Base-by-base conservation (phyloP, 2,797 vertebrate genomes). In the Lateolabrax maculatus region DNA sequence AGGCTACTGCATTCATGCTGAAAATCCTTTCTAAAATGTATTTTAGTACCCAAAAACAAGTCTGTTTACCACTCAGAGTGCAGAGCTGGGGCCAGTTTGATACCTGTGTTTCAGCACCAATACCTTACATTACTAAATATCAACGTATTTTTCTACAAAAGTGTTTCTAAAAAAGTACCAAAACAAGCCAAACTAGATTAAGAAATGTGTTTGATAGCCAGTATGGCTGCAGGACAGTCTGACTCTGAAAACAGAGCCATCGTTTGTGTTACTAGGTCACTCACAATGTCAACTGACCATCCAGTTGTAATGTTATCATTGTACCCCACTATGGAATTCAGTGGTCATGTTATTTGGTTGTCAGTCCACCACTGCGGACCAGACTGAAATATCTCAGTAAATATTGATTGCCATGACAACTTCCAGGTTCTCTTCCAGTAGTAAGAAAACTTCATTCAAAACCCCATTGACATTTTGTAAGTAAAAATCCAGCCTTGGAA, bases 11-110 rank as follows among this genome's bases (percentile, higher is more conserved):
- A 71, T 27, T 39, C 60, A 69, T 21, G 53, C 61, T 71, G 55
- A 62, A 90, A 82, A 77, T 53, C 49, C 44, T 41, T 27, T 55
- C 43, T 63, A 16, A 44, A 65, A 77, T 61, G 10, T 21, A 61
- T 48, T 75, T 57, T 56, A 63, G 34, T 8, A 37, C 43, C 60
- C 31, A 39, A 61, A 76, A 48, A 66, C 4, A 56, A 41, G 49
- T 70, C 36, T 77, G 19, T 58, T 75, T 6, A 55, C 15, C n/a
- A 19, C 43, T 7, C 27, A 66, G 36, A 31, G 23, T 13, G 31
- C 31, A 34, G n/a, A n/a, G 31, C 31, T 9, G 19, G 6, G 57
- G 13, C 6, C 15, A 60, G 18, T 19, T 6, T 8, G 3, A 10
- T 18, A 25, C 1, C 8, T 9, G 3, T 12, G 41, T 41, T 58